These are phyloP conservation scores for Fulmarus glacialis DNA, from an alignment of 2,113 vertebrate species.

Conservation along the genomic window DNA sequence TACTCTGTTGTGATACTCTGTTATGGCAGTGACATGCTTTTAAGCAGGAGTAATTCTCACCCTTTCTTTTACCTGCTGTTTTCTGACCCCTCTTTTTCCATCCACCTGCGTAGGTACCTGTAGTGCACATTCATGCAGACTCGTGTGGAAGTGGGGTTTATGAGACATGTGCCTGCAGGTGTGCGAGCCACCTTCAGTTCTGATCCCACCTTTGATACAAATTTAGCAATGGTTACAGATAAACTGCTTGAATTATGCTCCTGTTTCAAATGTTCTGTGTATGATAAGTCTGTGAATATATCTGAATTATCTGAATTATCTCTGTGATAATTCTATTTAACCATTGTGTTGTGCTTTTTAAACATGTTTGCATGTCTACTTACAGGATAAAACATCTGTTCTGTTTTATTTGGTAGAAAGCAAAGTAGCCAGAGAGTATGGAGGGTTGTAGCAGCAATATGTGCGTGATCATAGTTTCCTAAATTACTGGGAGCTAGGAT, in stretches of 20 bases:
- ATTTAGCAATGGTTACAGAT: neutral
- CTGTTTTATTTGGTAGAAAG: neutral
- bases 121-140: neutral
- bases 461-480: neutral
- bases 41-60: neutral
- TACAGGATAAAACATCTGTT: neutral
- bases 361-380: neutral
- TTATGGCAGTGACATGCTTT: rapidly evolving
- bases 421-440: neutral
- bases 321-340: neutral
- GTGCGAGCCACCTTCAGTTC: neutral
- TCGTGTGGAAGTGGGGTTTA: neutral
- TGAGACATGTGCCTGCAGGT: rapidly evolving
- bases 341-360: neutral
- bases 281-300: neutral
- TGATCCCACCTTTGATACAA: neutral
- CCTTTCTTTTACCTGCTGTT: neutral
- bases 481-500: neutral
- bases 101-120: rapidly evolving
- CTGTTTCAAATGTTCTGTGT: neutral
- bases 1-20: neutral
- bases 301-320: neutral
- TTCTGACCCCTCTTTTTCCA: neutral
- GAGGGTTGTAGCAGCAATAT: neutral
- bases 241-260: neutral